phyloP scores from a whole-genome alignment of 1,140 invertebrate genomes.

The Diploscapter pachys region DNA sequence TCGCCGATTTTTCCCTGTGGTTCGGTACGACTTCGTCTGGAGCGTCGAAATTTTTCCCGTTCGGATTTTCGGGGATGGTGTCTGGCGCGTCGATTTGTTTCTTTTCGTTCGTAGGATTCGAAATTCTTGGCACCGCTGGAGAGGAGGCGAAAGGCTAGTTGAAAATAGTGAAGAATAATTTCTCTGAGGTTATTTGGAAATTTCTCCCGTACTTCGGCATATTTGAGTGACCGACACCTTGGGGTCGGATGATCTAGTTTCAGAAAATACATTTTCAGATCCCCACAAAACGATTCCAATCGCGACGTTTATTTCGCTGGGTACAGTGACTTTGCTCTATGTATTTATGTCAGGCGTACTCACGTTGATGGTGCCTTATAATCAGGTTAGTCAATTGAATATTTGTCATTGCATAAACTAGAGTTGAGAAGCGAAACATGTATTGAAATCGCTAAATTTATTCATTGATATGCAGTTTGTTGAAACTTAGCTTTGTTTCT shows the following conservation, averaged over 20 bases:
- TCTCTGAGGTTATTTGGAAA: no score
- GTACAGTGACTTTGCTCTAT: conserved; percentile 74
- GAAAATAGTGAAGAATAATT: conserved; percentile 44
- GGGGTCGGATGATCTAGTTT: no score
- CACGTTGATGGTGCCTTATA: conserved; percentile 77
- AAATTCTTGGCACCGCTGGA: conserved; percentile 77
- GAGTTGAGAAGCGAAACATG: no score
- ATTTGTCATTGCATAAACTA: no score
- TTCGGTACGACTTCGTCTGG: conserved; percentile 58
- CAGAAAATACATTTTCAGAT: conserved; percentile 59
- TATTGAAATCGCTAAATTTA: no score
- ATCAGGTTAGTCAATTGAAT: conserved; percentile 12
- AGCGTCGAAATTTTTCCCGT: conserved; percentile 75
- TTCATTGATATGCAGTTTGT: no score
- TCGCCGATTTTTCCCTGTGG: conserved; percentile 63
- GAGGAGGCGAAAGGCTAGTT: conserved; percentile 42
- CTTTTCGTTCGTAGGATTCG: conserved; percentile 84
- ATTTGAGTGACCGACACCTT: no score
- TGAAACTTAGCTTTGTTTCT: no score
- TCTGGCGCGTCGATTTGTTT: conserved; percentile 83
- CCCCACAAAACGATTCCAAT: conserved; percentile 75
- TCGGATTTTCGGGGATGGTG: conserved; percentile 70
- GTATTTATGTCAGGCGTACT: conserved; percentile 77
- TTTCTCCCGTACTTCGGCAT: no score
- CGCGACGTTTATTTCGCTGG: conserved; percentile 76